phyloP scores from a whole-genome alignment of 2,113 vertebrate genomes.

The Martes martes region DNA sequence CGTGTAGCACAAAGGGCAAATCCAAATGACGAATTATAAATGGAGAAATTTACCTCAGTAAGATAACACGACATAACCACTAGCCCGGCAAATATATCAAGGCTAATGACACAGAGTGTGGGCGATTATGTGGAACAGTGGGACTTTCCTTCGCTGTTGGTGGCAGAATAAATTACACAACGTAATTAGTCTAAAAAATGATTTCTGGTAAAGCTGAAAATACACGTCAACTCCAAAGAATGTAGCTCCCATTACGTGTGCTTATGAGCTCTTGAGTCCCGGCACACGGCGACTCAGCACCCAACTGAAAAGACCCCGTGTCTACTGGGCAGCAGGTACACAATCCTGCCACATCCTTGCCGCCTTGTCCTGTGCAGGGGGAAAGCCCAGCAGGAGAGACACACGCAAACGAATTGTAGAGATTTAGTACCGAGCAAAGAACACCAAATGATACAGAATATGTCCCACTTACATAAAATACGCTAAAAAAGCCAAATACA shows the following conservation, averaged over 20 bases:
- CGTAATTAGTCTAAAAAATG: neutral
- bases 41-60: neutral
- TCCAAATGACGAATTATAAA: neutral
- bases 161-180: neutral
- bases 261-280: neutral
- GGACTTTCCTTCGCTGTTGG: neutral
- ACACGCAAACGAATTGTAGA: too few relatives aligned
- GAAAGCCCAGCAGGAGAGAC: too few relatives aligned
- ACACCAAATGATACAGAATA: neutral
- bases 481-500: neutral
- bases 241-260: too few relatives aligned
- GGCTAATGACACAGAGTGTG: neutral
- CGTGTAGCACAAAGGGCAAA: neutral
- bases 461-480: too few relatives aligned
- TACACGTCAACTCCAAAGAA: rapidly evolving
- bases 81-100: neutral
- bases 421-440: neutral
- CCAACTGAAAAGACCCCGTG: neutral
- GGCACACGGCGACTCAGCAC: too few relatives aligned
- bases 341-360: too few relatives aligned
- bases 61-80: neutral
- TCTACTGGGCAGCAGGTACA: too few relatives aligned
- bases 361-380: too few relatives aligned
- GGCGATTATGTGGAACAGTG: neutral
- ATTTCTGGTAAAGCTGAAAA: neutral